Conservation (phyloP, 2,113 vertebrate species). For the Aegithalos caudatus region DNA sequence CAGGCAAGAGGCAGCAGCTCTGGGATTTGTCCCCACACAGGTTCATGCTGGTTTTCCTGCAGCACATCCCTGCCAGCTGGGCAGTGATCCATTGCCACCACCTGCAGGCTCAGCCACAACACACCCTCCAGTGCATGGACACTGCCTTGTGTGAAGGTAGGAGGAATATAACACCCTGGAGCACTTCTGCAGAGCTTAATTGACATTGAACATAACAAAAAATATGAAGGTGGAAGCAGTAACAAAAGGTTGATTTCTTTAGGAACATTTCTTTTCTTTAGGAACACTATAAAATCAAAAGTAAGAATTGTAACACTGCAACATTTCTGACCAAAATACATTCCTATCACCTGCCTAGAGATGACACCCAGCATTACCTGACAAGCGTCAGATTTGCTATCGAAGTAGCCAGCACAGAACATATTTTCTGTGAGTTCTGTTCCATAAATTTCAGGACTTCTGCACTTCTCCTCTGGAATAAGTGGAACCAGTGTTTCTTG, state of each 20-base stretch:
- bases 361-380: slow-evolving; percentile 77
- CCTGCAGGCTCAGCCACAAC: not conserved
- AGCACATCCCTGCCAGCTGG: not conserved
- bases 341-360: not conserved
- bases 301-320: not conserved
- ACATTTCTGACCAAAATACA: not conserved
- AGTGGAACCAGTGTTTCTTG: slow-evolving; percentile 82
- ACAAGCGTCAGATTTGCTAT: slow-evolving; percentile 84
- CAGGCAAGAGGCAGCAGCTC: not conserved
- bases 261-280: not conserved
- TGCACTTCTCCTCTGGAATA: slow-evolving; percentile 78
- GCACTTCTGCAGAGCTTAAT: not conserved
- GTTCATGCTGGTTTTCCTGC: not conserved
- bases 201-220: not conserved
- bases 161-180: not conserved
- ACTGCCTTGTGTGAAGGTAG: not conserved
- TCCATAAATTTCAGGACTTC: slow-evolving; percentile 84
- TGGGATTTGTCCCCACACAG: not conserved
- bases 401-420: slow-evolving; percentile 87
- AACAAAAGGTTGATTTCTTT: not conserved
- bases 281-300: not conserved
- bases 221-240: not conserved
- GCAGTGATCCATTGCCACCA: not conserved
- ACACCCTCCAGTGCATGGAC: not conserved
- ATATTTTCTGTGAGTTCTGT: slow-evolving; percentile 84